Conservation (phyloP, 2,888 invertebrate species). For the Morpho achilles region DNA sequence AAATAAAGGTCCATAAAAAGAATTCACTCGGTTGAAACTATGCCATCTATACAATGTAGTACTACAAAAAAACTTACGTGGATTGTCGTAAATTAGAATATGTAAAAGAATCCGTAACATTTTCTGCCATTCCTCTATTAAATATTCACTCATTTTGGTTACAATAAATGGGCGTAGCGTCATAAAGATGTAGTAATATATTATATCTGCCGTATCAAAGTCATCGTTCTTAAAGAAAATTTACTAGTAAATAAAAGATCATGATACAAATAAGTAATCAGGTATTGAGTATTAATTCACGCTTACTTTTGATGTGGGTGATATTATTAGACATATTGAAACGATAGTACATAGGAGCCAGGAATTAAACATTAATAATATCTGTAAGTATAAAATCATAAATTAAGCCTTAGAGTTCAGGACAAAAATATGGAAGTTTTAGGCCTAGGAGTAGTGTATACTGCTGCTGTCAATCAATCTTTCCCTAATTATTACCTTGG, state of each 20-base stretch:
- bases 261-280: conserved; percentile 1
- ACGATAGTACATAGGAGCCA: conserved; percentile 50
- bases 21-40: background rate
- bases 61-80: conserved; percentile 34
- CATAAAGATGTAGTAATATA: conserved; percentile 40
- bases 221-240: conserved; percentile 38
- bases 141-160: conserved; percentile 43
- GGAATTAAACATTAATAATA: conserved; percentile 47
- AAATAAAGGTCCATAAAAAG: background rate
- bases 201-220: conserved; percentile 36
- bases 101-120: conserved; percentile 39
- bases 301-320: conserved; percentile 49
- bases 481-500: no score
- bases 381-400: conserved; percentile 34
- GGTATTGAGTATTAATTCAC: background rate
- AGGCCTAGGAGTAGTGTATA: no score
- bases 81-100: conserved; percentile 35
- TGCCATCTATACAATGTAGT: background rate
- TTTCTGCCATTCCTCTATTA: conserved; percentile 41
- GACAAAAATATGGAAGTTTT: no score
- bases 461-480: no score
- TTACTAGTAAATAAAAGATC: background rate
- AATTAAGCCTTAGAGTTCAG: background rate
- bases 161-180: conserved; percentile 45
- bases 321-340: conserved; percentile 47